A percentile compares a stretch with the other conserved stretches of the same genome.
phyloP scores from a whole-genome alignment of 1,140 invertebrate genomes.

The Euura lappo region DNA sequence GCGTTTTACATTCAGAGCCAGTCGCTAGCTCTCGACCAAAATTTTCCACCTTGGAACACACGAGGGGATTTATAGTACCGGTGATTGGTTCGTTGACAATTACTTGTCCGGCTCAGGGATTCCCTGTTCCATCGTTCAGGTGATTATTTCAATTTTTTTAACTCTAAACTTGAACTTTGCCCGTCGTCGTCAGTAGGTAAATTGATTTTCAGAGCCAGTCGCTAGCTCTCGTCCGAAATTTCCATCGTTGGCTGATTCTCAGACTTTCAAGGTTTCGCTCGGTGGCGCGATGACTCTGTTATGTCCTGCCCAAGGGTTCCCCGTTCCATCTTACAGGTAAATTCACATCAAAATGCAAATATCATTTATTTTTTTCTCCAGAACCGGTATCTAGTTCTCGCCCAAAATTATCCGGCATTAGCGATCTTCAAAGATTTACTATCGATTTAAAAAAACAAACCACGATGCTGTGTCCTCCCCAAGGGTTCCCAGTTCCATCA shows the following conservation, averaged over 20 bases:
- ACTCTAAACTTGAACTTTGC: conserved; percentile 14
- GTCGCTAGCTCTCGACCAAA: conserved; percentile 64
- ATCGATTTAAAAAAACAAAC: conserved; percentile 44
- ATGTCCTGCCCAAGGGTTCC: conserved; percentile 72
- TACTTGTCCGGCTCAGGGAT: conserved; percentile 70
- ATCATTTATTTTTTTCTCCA: neutral
- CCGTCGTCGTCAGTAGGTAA: neutral
- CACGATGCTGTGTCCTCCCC: conserved; percentile 65
- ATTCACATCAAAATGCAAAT: conserved; percentile 11
- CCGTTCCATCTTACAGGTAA: conserved; percentile 70
- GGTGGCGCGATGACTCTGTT: conserved; percentile 59
- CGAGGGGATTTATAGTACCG: conserved; percentile 37
- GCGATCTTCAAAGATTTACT: conserved; percentile 52
- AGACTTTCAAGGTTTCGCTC: conserved; percentile 51
- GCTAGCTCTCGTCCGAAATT: conserved; percentile 58
- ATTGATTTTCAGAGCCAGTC: conserved; percentile 50
- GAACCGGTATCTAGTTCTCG: conserved; percentile 59
- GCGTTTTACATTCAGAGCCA: conserved; percentile 56
- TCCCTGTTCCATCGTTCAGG: conserved; percentile 68
- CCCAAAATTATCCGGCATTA: conserved; percentile 52
- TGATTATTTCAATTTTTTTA: conserved; percentile 40
- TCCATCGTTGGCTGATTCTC: conserved; percentile 52
- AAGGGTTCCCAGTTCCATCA: conserved; percentile 65
- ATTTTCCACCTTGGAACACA: conserved; percentile 57
- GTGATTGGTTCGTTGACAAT: conserved; percentile 53